Base-by-base conservation (phyloP, 1,140 invertebrate genomes). In the Brachystomella parvula region DNA sequence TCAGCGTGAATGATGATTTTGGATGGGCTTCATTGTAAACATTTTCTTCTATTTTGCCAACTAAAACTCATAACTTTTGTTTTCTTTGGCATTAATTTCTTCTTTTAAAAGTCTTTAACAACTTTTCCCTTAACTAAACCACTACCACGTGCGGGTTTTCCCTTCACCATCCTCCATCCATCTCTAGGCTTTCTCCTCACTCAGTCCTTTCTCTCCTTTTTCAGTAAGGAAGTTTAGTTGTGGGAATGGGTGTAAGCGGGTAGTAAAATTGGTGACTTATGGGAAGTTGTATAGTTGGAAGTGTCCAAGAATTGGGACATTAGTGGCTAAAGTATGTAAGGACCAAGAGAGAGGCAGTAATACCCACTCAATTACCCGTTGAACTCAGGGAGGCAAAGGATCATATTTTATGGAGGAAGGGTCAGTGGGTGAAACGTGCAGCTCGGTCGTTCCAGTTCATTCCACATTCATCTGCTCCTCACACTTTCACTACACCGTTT, bases 321-420 rank as follows among this genome's bases (percentile, higher is more conserved):
- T 53, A 53, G 49, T 24, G 49, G 49, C 24, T 26, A 53, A 53
- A 12, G 15, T 53, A 53, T 19, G 15, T 17, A 19, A 53, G 24
- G 35, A 39, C 19, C 6, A 53, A 53, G 12, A 24, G 12, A 24
- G 49, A 44, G 39, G 39, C 9, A 44, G 39, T 53, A 53, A 53
- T 53, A 53, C 49, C 49, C 24, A 53, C 49, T 53, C 49, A 53
- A 53, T 53, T 53, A 53, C 49, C 49, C 49, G 15, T 53, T 53
- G 24, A 15, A 26, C 49, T 24, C 49, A 12, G 3, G 3, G 24
- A 24, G 49, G 49, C 21, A 15, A 6, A 24, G 35, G 19, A 24
- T 53, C 12, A 26, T 53, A 53, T 24, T 6, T 53, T 53, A 19
- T 19, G 6, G 15, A 24, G 6, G 49, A 24, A 53, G 49, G 49